Evolutionary conservation across 2,888 invertebrate species (phyloP), one percentile per base, ranked within the genome.

Genomic region (Teleiodes luculella): DNA sequence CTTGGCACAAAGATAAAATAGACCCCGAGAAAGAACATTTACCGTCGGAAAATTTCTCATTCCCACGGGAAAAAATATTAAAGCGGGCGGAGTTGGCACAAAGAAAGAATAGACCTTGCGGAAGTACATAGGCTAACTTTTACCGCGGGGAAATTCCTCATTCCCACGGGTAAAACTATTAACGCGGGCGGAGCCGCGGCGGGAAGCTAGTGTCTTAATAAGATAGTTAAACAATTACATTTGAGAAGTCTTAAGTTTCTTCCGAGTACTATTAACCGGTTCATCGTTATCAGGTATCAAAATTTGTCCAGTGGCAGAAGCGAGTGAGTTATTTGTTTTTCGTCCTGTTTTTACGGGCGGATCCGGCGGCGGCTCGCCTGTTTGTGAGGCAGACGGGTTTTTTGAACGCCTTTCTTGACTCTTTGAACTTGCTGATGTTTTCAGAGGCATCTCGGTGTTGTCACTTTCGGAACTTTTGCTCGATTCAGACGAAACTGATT

Each of bases 241-340:
- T 86, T 93, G 93, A n/a, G 93, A 92, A 14, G 92, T 92, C 73
- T 93, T 93, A 33, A 93, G 77, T 74, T 92, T 93, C 67, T 91
- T 92, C 60, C 91, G 76, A 3, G 88, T 87, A 61, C 87, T 85
- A 64, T 77, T 86, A 43, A 78, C 72, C 0, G 86, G 87, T 54
- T 87, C 89, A 48, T 80, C 83, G 62, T 76, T 83, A 63, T 88
- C 90, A 16, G 83, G 94, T 76, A 96, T 95, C 55, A 96, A 91
- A 61, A 96, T 95, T 76, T 95, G 95, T 28, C 96, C 96, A 2
- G 95, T 95, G 50, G 95, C 94, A 10, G 95, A 95, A 1, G 96
- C 94, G 47, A 96, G 86, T 0, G 96, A 96, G 80, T 96, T 96
- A 74, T 96, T 96, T 8, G 96, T 96, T 81, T 96, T 96, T 57